Percentiles rank a stretch among this genome's conserved stretches.
These are phyloP conservation scores for Mustela erminea DNA, from an alignment of 2,797 vertebrate species.

Conservation along the genomic window DNA sequence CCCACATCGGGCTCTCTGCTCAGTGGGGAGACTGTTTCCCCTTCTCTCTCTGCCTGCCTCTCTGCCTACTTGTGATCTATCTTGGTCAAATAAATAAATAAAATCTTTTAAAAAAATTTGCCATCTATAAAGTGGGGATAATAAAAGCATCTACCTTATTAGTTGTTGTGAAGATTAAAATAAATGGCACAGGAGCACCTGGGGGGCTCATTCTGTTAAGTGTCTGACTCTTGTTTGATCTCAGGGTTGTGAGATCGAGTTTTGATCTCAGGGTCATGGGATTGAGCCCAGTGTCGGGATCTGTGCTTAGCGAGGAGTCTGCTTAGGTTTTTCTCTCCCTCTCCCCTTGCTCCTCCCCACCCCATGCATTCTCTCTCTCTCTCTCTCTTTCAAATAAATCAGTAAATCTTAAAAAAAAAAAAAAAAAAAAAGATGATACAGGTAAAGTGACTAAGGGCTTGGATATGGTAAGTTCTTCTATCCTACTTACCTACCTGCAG, in stretches of 20 bases:
- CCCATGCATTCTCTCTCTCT: not conserved
- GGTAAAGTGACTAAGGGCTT: not conserved
- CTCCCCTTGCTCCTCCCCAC: not conserved
- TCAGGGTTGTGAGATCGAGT: not conserved
- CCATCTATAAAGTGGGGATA: not conserved
- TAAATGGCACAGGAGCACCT: not conserved
- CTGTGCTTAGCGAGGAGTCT: not conserved
- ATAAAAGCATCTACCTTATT: not conserved
- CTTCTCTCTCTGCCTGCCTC: too few relatives aligned
- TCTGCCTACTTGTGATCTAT: too few relatives aligned
- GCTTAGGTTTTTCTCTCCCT: not conserved
- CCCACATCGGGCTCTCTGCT: too few relatives aligned
- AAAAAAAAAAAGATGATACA: not conserved
- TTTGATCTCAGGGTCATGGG: not conserved
- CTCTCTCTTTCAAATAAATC: not conserved
- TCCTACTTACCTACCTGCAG: not conserved
- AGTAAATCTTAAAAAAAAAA: not conserved
- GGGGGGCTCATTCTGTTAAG: not conserved
- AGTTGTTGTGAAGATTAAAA: conserved; percentile 7
- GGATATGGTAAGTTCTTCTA: not conserved
- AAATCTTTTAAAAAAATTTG: too few relatives aligned
- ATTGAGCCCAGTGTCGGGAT: not conserved
- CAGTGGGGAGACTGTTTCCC: rapidly evolving
- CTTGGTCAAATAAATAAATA: too few relatives aligned
- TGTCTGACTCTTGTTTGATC: not conserved